A percentile compares a stretch with the other conserved stretches of the same genome.
These are phyloP conservation scores for Antedon mediterranea DNA, from an alignment of 53 echinoderm and acorn worm species.

Conservation along the genomic window DNA sequence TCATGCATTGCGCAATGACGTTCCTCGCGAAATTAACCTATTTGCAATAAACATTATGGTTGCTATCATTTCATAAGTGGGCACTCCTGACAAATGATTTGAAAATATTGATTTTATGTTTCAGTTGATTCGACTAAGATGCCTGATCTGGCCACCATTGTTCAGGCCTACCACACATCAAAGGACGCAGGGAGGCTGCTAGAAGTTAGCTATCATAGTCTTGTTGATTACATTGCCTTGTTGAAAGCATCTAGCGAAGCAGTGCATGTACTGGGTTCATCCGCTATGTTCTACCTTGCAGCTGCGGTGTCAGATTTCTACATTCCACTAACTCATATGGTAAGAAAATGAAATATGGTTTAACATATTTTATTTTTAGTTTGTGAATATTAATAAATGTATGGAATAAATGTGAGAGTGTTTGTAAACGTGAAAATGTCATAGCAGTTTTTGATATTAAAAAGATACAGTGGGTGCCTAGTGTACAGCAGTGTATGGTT, in stretches of 20 bases:
- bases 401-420: no score
- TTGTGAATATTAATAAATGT: not conserved
- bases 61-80: no score
- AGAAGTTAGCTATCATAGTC: constrained; percentile 33
- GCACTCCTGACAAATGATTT: no score
- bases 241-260: constrained; percentile 44
- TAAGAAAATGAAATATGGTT: constrained; percentile 22
- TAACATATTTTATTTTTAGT: not conserved
- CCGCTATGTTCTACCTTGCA: constrained; percentile 71
- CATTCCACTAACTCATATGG: constrained; percentile 61
- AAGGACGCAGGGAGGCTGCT: constrained; percentile 33
- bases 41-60: no score
- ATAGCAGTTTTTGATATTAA: no score
- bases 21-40: no score
- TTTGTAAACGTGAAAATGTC: no score
- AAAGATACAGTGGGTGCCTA: no score
- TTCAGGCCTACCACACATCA: constrained; percentile 44
- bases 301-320: constrained; percentile 96
- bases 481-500: no score
- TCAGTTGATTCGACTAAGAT: constrained; percentile 49
- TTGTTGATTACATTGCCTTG: constrained; percentile 69
- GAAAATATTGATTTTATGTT: not conserved
- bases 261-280: constrained; percentile 29
- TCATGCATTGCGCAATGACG: no score
- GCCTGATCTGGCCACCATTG: constrained; percentile 31